Base-by-base conservation (phyloP, 1,140 invertebrate genomes). In the Paraescarpia echinospica region DNA sequence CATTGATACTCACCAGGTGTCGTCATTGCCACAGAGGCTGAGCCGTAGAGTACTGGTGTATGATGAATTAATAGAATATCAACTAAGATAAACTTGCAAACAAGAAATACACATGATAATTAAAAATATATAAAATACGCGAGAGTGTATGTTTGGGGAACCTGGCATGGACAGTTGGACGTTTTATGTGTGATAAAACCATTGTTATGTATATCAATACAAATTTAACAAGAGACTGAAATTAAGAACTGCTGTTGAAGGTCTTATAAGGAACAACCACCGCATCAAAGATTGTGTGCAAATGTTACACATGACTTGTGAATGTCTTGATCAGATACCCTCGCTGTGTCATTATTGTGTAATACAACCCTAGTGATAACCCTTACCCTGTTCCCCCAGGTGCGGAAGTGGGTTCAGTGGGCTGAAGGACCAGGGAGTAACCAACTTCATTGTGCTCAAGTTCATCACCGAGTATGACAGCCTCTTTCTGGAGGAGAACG, bases 391-490 rank as follows among this genome's bases (percentile, higher is more conserved):
- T n/a, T 35, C 14, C 41, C 41, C 5, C 92, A 95, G 96, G 93
- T 95, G 95, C 94, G 94, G 94, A 59, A 94, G 94, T 92, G 95
- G 95, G 18, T 94, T 95, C 51, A 92, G 94, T 41, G 96, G 96
- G 8, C 93, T 96, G 35, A 95, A 94, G 93, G 95, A 96, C 93
- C 96, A 96, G 93, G 95, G 96, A 35, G 94, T 96, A 12, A 96
- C 95, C 35, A 96, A 96, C 93, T 94, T 96, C 93, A 95, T 96
- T 92, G 95, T 96, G 41, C 95, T 95, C 33, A 94, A 95, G 89
- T 96, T 96, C 93, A 96, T 96, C 35, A 93, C 92, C 0, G 93
- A 96, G 35, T 96, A 96, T 93, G 93, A 95, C 91, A 92, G 91
- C 9, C 94, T 96, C 41, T 96, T 96, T 93, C 94, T 94, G 90